These are phyloP conservation scores for Clarias fuscus DNA, from an alignment of 2,797 vertebrate genomes.

Conservation along the genomic window DNA sequence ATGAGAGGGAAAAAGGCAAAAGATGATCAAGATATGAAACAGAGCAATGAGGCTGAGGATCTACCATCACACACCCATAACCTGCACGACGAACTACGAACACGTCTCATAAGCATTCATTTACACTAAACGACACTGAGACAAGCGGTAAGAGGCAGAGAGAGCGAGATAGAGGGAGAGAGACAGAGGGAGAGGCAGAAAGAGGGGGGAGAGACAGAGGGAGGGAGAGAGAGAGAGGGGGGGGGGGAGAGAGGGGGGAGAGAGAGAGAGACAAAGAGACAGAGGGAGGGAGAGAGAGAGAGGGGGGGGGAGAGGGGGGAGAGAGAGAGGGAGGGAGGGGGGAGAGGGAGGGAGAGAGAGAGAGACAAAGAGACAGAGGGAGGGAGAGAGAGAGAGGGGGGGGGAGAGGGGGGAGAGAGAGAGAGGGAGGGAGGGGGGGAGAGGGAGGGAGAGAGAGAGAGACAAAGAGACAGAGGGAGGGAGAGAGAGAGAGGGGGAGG, in stretches of 20 bases:
- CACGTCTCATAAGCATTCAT: not conserved
- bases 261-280: slow-evolving; percentile 36
- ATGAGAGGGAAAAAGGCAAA: not conserved
- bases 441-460: no score
- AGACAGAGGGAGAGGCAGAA: not conserved
- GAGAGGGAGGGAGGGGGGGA: not conserved
- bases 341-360: not conserved
- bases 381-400: slow-evolving; percentile 8
- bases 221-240: not conserved
- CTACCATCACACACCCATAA: not conserved
- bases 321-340: not conserved
- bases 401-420: slow-evolving; percentile 1
- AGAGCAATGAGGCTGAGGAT: not conserved
- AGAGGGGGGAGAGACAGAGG: not conserved
- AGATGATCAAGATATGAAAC: not conserved
- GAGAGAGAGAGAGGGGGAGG: no score
- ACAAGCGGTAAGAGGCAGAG: not conserved
- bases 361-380: not conserved
- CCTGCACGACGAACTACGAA: not conserved
- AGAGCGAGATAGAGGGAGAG: not conserved
- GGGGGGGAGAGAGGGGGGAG: slow-evolving; percentile 50
- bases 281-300: slow-evolving; percentile 27
- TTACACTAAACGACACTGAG: no score
- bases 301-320: not conserved
- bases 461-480: no score